phyloP scores from a whole-genome alignment of 2,113 vertebrate species.

The Hydrolagus affinis region DNA sequence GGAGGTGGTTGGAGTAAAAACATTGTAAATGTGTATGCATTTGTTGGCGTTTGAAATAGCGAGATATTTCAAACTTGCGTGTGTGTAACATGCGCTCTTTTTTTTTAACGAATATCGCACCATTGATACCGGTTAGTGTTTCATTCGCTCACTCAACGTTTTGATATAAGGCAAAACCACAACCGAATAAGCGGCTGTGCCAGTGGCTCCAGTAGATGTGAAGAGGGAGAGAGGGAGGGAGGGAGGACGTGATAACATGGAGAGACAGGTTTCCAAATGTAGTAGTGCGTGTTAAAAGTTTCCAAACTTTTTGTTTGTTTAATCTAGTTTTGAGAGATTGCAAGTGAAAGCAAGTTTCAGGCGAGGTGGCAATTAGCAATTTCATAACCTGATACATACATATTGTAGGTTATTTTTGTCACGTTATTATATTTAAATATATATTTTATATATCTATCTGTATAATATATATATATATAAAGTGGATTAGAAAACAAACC shows the following conservation, averaged over 20 bases:
- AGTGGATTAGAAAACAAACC: not conserved
- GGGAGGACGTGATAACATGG: too few relatives aligned
- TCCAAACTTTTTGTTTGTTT: constrained; percentile 1
- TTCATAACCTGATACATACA: not conserved
- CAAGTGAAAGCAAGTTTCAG: not conserved
- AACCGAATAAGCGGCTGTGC: not conserved
- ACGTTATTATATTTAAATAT: not conserved
- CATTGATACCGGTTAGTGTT: not conserved
- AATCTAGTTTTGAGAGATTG: not conserved
- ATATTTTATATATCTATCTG: constrained; percentile 60
- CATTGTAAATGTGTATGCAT: not conserved
- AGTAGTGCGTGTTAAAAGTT: not conserved
- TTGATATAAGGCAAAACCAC: too few relatives aligned
- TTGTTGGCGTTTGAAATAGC: too few relatives aligned
- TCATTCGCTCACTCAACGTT: not conserved
- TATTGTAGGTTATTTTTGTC: not conserved
- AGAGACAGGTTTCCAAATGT: too few relatives aligned
- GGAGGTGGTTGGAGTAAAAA: not conserved
- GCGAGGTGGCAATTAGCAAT: not conserved
- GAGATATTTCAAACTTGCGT: not conserved
- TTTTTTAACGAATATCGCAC: not conserved
- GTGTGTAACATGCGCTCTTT: not conserved
- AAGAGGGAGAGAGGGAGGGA: too few relatives aligned
- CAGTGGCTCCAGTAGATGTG: not conserved
- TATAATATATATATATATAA: constrained; percentile 58